phyloP scores from a whole-genome alignment of 2,113 vertebrate genomes.

The Cyrtonyx montezumae region DNA sequence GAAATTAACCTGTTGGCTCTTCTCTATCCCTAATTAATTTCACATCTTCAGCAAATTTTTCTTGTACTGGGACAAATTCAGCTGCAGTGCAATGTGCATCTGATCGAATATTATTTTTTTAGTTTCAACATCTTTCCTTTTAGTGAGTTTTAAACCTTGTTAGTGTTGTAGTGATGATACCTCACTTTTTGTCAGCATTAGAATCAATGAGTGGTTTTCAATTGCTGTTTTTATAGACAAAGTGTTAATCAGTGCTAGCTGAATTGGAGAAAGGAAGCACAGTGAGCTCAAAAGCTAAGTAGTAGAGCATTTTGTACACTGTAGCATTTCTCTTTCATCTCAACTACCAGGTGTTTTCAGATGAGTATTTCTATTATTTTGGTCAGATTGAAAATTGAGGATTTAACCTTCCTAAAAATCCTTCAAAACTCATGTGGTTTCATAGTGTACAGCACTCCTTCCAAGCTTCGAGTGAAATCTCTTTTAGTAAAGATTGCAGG shows the following conservation, averaged over 20 bases:
- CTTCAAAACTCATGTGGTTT: not conserved
- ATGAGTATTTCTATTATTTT: constrained; percentile 22
- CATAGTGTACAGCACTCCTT: not conserved
- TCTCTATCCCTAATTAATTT: constrained; percentile 42
- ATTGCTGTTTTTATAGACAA: not conserved
- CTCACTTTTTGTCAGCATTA: not conserved
- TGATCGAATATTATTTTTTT: not conserved
- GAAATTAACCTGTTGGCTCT: constrained; percentile 20
- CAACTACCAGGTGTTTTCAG: not conserved
- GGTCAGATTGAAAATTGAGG: constrained; percentile 14
- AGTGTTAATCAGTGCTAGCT: not conserved
- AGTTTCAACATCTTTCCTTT: not conserved
- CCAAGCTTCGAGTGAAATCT: constrained; percentile 31
- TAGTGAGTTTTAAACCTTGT: not conserved
- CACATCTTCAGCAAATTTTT: constrained; percentile 30
- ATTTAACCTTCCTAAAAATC: not conserved
- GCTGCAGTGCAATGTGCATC: not conserved
- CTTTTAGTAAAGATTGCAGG: constrained; percentile 23
- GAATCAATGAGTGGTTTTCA: not conserved
- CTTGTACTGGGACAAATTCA: not conserved
- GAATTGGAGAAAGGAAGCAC: not conserved
- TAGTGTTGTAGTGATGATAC: not conserved
- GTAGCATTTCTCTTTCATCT: not conserved
- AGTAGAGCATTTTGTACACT: not conserved
- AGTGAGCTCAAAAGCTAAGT: not conserved